phyloP scores from a whole-genome alignment of 2,113 vertebrate genomes.

The Rhabdomys dilectus region DNA sequence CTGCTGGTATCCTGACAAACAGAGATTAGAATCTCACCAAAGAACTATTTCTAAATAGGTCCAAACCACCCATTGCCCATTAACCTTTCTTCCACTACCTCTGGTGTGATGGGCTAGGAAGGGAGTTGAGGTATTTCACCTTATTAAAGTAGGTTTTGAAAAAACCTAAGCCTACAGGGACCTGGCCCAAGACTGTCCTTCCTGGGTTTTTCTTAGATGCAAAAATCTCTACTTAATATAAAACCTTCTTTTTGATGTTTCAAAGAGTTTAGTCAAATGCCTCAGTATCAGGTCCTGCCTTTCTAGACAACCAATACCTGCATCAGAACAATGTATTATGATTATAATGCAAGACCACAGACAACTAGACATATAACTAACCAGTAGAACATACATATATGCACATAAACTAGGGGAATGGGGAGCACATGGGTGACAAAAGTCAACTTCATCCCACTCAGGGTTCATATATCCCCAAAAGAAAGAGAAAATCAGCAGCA shows the following conservation, averaged over 20 bases:
- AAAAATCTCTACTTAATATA: neutral
- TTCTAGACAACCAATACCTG: neutral
- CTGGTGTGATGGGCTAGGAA: too few relatives aligned
- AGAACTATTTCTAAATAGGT: too few relatives aligned
- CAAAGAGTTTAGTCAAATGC: constrained; percentile 34
- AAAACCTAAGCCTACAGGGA: neutral
- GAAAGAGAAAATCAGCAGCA: neutral
- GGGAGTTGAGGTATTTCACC: too few relatives aligned
- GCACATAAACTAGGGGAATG: neutral
- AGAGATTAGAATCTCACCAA: too few relatives aligned
- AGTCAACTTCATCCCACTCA: constrained; percentile 2
- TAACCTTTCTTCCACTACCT: too few relatives aligned
- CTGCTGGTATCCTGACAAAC: too few relatives aligned
- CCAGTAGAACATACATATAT: neutral
- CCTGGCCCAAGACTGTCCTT: neutral
- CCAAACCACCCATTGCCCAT: too few relatives aligned
- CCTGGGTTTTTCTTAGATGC: neutral
- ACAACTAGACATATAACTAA: neutral
- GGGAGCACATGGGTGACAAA: neutral
- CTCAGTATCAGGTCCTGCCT: neutral
- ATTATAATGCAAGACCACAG: neutral
- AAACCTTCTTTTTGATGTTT: neutral
- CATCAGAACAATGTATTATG: neutral
- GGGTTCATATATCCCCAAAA: neutral
- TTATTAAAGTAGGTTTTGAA: too few relatives aligned